Percentiles rank a stretch among this genome's conserved stretches.
Conservation (phyloP, 2,888 invertebrate genomes). For the Cephus rjabovi region DNA sequence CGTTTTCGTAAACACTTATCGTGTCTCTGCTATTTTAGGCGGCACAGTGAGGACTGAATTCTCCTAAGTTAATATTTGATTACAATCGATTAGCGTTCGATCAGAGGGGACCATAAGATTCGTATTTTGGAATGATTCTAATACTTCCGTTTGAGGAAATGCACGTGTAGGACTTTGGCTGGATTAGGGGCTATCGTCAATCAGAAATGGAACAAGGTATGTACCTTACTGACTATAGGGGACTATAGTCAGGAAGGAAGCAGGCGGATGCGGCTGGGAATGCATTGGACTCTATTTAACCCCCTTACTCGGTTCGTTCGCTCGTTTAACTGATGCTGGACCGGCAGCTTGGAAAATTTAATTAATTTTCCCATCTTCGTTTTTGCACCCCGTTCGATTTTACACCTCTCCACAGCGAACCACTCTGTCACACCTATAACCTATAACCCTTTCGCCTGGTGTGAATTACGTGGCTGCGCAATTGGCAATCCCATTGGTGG, state of each 20-base stretch:
- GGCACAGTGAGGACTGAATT: neutral
- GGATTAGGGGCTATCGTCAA: neutral
- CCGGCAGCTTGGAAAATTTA: constrained; percentile 37
- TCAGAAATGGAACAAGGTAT: neutral
- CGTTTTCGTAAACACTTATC: neutral
- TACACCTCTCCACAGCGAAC: neutral
- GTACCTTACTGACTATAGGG: neutral
- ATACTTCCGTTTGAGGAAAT: neutral
- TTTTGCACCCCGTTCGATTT: constrained; percentile 22
- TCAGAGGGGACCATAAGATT: neutral
- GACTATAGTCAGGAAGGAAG: neutral
- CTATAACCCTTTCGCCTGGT: constrained; percentile 5
- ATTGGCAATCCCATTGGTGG: neutral
- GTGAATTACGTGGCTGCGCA: constrained; percentile 1
- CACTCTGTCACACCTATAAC: constrained; percentile 16
- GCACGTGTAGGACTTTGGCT: neutral
- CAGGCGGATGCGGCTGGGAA: neutral
- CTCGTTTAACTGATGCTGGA: constrained; percentile 5
- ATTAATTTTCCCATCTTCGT: constrained; percentile 42
- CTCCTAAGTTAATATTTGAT: neutral
- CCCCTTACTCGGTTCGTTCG: neutral
- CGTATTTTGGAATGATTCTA: neutral
- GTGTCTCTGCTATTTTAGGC: neutral
- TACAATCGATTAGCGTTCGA: neutral
- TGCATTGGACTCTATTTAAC: constrained; percentile 9